Evolutionary conservation across 2,888 invertebrate genomes (phyloP).

Genomic region (Mesoligia furuncula): DNA sequence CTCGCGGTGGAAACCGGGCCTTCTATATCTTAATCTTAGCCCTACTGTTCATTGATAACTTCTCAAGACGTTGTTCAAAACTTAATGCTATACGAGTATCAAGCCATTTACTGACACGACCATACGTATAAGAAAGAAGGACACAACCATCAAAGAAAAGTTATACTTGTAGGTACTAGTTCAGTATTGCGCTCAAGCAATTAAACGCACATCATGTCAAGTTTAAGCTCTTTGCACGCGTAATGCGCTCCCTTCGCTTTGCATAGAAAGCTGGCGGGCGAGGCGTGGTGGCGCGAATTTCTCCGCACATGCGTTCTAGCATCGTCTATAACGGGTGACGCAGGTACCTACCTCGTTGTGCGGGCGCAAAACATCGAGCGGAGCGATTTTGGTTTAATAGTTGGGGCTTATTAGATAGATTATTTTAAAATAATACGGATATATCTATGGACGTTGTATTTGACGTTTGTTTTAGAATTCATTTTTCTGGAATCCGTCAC

Average conservation of each 20-base stretch:
- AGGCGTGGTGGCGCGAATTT: constrained; percentile 41
- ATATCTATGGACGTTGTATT: neutral
- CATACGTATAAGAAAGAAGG: neutral
- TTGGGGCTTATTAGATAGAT: neutral
- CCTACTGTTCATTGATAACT: neutral
- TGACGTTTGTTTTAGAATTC: neutral
- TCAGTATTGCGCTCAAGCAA: constrained; percentile 6
- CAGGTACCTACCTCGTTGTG: neutral
- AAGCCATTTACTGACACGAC: neutral
- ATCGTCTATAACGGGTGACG: constrained; percentile 13
- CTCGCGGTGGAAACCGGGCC: too few species aligned
- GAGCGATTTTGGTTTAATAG: constrained; percentile 11
- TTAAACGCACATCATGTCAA: constrained; percentile 3
- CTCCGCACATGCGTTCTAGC: constrained; percentile 54
- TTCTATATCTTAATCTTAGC: too few species aligned
- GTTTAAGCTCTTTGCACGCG: constrained; percentile 41
- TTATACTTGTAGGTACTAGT: neutral
- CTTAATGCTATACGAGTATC: neutral
- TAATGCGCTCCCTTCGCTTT: constrained; percentile 49
- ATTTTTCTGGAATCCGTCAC: neutral
- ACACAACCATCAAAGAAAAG: neutral
- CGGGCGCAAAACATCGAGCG: constrained; percentile 26
- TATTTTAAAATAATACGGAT: neutral
- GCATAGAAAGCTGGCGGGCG: constrained; percentile 55
- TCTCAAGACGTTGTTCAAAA: neutral